Percentiles rank a stretch among this genome's conserved stretches.
phyloP scores from a whole-genome alignment of 2,888 invertebrate genomes.

The Tetranychus piercei region DNA sequence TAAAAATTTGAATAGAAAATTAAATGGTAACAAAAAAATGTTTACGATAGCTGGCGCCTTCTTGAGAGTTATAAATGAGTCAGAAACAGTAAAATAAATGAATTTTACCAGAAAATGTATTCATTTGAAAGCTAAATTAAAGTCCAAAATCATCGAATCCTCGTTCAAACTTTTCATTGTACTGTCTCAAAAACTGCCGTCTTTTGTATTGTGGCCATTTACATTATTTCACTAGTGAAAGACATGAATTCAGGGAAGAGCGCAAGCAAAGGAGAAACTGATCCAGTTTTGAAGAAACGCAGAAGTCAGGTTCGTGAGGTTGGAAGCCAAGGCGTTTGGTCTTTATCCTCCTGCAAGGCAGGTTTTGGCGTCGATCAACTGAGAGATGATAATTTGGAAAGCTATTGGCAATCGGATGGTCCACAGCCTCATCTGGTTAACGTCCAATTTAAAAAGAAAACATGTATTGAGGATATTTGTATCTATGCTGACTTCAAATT shows the following conservation, averaged over 20 bases:
- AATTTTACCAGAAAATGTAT: too few relatives aligned
- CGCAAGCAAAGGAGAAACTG: not conserved
- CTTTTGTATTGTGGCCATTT: too few relatives aligned
- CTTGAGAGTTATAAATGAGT: too few relatives aligned
- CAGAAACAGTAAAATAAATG: too few relatives aligned
- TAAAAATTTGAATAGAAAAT: too few relatives aligned
- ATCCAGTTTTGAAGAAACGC: slow-evolving; percentile 3
- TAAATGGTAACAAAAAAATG: too few relatives aligned
- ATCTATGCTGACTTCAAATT: slow-evolving; percentile 94
- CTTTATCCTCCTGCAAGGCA: slow-evolving; percentile 91
- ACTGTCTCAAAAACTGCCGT: too few relatives aligned
- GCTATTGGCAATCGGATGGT: slow-evolving; percentile 99
- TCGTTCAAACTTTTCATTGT: too few relatives aligned
- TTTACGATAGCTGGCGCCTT: too few relatives aligned
- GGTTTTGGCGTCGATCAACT: slow-evolving; percentile 95
- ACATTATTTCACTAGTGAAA: not conserved
- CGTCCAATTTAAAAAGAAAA: slow-evolving; percentile 85
- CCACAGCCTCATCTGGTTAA: slow-evolving; percentile 93
- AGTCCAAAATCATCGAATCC: too few relatives aligned
- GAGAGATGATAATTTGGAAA: slow-evolving; percentile 81
- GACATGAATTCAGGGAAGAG: not conserved
- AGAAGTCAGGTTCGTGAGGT: slow-evolving; percentile 50
- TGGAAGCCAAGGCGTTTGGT: slow-evolving; percentile 86
- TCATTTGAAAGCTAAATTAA: too few relatives aligned
- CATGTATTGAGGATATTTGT: slow-evolving; percentile 80